Percentiles rank a stretch among this genome's conserved stretches.
Conservation (phyloP, 2,113 vertebrate genomes). For the Alces alces region DNA sequence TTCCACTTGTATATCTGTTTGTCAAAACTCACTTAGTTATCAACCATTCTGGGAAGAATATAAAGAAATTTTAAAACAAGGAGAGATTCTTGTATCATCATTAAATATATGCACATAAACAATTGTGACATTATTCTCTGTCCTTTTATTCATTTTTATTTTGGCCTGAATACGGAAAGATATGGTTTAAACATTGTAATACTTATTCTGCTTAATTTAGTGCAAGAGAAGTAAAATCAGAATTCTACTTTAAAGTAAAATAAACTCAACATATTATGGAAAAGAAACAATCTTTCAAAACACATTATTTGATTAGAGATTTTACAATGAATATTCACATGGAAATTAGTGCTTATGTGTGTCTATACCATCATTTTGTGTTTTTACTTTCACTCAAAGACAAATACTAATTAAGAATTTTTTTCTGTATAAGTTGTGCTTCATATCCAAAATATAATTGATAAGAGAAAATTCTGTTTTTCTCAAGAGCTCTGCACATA, state of each 20-base stretch:
- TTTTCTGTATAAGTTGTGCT: background rate
- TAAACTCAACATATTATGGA: background rate
- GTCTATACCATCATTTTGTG: background rate
- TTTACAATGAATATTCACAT: background rate
- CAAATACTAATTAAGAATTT: background rate
- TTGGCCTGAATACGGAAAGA: constrained; percentile 20
- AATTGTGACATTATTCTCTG: background rate
- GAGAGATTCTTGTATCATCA: background rate
- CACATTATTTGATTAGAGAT: background rate
- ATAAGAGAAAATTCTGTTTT: background rate
- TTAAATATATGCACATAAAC: background rate
- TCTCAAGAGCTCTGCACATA: background rate
- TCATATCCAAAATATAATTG: background rate
- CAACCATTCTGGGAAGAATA: background rate
- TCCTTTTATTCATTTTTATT: constrained; percentile 1
- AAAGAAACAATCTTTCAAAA: constrained; percentile 4
- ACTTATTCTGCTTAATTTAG: constrained; percentile 16
- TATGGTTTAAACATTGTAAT: background rate
- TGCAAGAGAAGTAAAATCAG: background rate
- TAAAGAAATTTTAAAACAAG: background rate
- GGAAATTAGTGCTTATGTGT: background rate
- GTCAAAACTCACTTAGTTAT: background rate
- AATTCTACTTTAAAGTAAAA: background rate
- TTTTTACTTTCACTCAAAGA: background rate
- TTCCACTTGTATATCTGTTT: background rate